Percentiles rank a stretch among this genome's conserved stretches.
phyloP scores from a whole-genome alignment of 1,140 invertebrate species.

The Marisa cornuarietis region DNA sequence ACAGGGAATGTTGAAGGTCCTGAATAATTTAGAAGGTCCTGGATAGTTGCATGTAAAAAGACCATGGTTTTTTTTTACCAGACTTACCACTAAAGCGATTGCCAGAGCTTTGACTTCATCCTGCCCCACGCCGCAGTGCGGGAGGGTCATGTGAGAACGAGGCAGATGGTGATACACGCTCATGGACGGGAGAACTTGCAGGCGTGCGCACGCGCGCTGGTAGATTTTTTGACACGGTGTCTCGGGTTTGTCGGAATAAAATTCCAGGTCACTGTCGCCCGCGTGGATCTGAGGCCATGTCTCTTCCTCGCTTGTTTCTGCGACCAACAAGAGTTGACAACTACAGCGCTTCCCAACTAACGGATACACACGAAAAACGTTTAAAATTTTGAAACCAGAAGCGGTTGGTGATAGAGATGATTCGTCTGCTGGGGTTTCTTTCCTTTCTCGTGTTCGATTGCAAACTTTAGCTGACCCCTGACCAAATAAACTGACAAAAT shows the following conservation, averaged over 20 bases:
- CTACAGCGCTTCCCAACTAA: too few relatives aligned
- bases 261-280: not conserved
- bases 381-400: too few relatives aligned
- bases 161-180: constrained; percentile 21
- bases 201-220: constrained; percentile 28
- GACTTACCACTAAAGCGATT: constrained; percentile 29
- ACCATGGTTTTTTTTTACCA: not conserved
- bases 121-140: constrained; percentile 23
- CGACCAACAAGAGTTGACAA: too few relatives aligned
- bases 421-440: too few relatives aligned
- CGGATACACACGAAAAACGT: too few relatives aligned
- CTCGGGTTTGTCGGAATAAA: constrained; percentile 8
- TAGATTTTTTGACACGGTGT: constrained; percentile 26
- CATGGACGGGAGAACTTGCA: constrained; percentile 32
- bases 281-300: not conserved
- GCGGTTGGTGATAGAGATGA: too few relatives aligned
- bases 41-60: too few relatives aligned
- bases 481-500: too few relatives aligned
- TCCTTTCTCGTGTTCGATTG: too few relatives aligned
- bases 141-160: constrained; percentile 21
- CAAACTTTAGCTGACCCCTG: too few relatives aligned
- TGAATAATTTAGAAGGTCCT: too few relatives aligned
- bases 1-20: too few relatives aligned
- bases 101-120: constrained; percentile 30
- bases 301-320: constrained; percentile 4